Conservation (phyloP, 2,113 vertebrate genomes). For the Gasterosteus nipponicus region DNA sequence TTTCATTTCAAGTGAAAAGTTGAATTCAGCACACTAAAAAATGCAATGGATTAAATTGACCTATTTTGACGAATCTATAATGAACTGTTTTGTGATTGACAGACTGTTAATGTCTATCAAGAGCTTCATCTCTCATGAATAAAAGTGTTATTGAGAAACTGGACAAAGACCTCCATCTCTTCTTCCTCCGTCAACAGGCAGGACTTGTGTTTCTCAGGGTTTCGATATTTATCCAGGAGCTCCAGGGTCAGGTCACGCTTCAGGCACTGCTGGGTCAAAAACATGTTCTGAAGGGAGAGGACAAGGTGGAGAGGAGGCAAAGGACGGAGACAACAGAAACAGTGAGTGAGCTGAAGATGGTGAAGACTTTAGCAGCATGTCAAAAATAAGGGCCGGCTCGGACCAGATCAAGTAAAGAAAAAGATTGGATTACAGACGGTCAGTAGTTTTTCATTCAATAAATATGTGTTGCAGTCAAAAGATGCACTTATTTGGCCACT, state of each 20-base stretch:
- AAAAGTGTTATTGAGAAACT: not conserved
- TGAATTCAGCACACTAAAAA: not conserved
- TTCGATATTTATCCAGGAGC: constrained; percentile 85
- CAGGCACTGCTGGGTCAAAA: constrained; percentile 83
- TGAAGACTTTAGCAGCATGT: not conserved
- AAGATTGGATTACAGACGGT: not conserved
- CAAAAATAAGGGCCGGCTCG: not conserved
- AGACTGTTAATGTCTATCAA: not conserved
- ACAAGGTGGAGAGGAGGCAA: not conserved
- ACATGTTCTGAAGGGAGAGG: constrained; percentile 76
- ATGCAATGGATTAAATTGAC: not conserved
- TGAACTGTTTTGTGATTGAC: not conserved
- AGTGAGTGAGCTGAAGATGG: not conserved
- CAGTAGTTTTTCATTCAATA: not conserved
- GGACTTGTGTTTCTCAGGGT: constrained; percentile 85
- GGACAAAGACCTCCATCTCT: constrained; percentile 83
- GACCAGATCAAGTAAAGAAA: not conserved
- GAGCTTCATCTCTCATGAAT: not conserved
- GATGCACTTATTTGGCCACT: not conserved
- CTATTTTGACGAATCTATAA: not conserved
- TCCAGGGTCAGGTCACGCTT: constrained; percentile 84
- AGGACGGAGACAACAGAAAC: not conserved
- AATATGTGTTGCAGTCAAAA: not conserved
- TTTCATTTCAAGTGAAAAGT: not conserved
- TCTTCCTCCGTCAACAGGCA: constrained; percentile 82